A percentile compares a stretch with the other conserved stretches of the same genome.
Evolutionary conservation across 1,140 invertebrate genomes (phyloP).

Genomic region (Pseudomyrmex concolor): DNA sequence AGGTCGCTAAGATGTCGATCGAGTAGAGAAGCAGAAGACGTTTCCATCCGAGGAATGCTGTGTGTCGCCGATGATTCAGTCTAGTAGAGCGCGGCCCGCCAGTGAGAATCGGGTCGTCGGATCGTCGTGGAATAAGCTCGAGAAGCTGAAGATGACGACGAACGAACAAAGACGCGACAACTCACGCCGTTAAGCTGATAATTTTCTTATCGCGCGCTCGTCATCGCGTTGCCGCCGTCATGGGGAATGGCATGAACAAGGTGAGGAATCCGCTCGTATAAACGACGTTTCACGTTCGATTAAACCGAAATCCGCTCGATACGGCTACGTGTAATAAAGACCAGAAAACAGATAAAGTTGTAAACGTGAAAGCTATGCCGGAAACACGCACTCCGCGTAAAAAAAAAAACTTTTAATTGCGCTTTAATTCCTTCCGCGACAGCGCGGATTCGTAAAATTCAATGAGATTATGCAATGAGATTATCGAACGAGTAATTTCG

Average conservation of each 20-base stretch:
- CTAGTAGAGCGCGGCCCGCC: constrained; percentile 18
- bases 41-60: not conserved
- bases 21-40: not conserved
- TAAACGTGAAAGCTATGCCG: too few relatives aligned
- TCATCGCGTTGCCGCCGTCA: constrained; percentile 74
- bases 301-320: too few relatives aligned
- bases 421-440: too few relatives aligned
- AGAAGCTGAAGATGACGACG: constrained; percentile 64
- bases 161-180: constrained; percentile 22
- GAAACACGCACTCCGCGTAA: too few relatives aligned
- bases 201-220: not conserved
- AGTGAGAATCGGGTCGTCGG: constrained; percentile 53
- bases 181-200: constrained; percentile 52
- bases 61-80: constrained; percentile 32
- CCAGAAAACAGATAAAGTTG: too few relatives aligned
- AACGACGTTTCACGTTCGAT: too few relatives aligned
- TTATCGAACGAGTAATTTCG: too few relatives aligned
- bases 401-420: too few relatives aligned
- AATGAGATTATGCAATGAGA: too few relatives aligned
- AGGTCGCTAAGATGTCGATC: not conserved
- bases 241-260: constrained; percentile 93
- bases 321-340: too few relatives aligned
- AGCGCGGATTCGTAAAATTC: too few relatives aligned
- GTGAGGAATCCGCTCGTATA: constrained; percentile 82
- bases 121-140: constrained; percentile 61